Conservation (phyloP, 2,888 invertebrate species). For the Tetragnatha montana region DNA sequence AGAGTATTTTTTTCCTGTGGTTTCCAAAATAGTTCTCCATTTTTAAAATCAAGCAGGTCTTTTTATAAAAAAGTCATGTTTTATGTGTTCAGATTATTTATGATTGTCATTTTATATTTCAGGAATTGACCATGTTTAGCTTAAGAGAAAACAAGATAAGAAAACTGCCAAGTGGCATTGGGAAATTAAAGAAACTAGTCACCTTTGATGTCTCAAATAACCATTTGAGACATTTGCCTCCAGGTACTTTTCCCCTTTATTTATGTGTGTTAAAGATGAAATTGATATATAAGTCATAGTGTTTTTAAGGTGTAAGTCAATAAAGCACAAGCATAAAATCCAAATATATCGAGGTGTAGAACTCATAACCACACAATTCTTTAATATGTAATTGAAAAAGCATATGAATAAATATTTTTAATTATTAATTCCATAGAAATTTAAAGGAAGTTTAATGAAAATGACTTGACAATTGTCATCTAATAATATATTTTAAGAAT, state of each 20-base stretch:
- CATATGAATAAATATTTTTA: too few species aligned
- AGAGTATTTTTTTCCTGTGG: too few species aligned
- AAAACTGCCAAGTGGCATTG: slow-evolving; percentile 93
- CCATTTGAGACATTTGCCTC: slow-evolving; percentile 95
- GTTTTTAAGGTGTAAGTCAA: too few species aligned
- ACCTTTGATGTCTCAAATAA: slow-evolving; percentile 99
- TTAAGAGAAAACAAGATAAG: slow-evolving; percentile 98
- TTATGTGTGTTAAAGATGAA: too few species aligned
- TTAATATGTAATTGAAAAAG: too few species aligned
- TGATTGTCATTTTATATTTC: slow-evolving; percentile 61
- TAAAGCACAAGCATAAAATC: too few species aligned
- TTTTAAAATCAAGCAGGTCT: not conserved
- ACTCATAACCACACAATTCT: too few species aligned
- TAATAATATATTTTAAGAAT: not conserved
- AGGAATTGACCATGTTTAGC: slow-evolving; percentile 97
- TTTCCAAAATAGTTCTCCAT: too few species aligned
- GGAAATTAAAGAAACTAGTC: slow-evolving; percentile 90
- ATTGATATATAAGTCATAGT: too few species aligned
- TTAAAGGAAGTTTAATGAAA: too few species aligned
- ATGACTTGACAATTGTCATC: not conserved
- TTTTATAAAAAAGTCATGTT: not conserved
- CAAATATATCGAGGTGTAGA: too few species aligned
- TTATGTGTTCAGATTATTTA: not conserved
- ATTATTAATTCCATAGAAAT: too few species aligned
- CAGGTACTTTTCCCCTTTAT: slow-evolving; percentile 74